phyloP scores from a whole-genome alignment of 1,140 invertebrate species.

The Lepidotrigona ventralis region DNA sequence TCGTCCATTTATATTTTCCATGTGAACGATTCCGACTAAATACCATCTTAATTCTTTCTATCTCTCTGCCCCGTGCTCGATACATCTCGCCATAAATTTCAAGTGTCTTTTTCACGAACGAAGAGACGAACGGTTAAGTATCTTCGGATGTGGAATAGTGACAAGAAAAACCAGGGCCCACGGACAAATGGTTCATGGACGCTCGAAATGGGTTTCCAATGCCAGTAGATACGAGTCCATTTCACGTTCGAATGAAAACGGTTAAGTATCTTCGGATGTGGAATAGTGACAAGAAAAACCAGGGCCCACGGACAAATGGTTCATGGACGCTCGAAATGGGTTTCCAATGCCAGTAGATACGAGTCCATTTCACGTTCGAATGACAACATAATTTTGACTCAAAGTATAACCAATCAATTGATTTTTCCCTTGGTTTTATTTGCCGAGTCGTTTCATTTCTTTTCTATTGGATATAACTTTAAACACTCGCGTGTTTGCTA shows the following conservation, averaged over 20 bases:
- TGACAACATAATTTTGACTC: slow-evolving; percentile 40
- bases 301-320: slow-evolving; percentile 48
- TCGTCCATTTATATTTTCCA: slow-evolving; percentile 3
- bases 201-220: slow-evolving; percentile 60
- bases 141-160: slow-evolving; percentile 22
- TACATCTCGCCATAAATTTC: slow-evolving; percentile 30
- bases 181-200: slow-evolving; percentile 55
- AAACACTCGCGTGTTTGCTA: not conserved
- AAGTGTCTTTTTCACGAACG: slow-evolving; percentile 26
- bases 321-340: slow-evolving; percentile 57
- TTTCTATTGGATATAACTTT: not conserved
- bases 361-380: slow-evolving; percentile 49
- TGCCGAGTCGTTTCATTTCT: not conserved
- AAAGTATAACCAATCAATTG: slow-evolving; percentile 11
- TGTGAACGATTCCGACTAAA: not conserved
- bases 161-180: slow-evolving; percentile 31
- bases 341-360: slow-evolving; percentile 52
- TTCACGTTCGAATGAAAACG: slow-evolving; percentile 43
- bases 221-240: slow-evolving; percentile 44
- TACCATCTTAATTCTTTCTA: slow-evolving; percentile 4
- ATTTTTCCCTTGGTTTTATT: not conserved
- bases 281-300: slow-evolving; percentile 34
- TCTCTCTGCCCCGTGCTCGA: not conserved
- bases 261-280: slow-evolving; percentile 31
- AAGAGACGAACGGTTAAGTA: slow-evolving; percentile 23